These are phyloP conservation scores for Oenanthe oenanthe DNA, from an alignment of 2,113 vertebrate genomes.

Conservation along the genomic window DNA sequence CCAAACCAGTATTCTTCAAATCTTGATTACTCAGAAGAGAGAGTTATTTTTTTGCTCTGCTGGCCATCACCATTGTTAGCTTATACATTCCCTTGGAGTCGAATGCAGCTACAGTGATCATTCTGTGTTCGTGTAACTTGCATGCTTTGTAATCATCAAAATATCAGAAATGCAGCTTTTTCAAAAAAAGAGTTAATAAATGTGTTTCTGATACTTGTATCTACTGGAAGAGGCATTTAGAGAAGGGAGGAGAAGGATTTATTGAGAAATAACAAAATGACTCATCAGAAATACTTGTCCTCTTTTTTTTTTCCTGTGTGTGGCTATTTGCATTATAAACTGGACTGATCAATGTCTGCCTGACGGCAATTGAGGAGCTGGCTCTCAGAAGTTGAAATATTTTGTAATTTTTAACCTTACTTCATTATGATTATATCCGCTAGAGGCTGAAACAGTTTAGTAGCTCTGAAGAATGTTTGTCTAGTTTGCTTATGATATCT, in stretches of 20 bases:
- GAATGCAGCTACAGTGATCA: background rate
- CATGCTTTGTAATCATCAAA: background rate
- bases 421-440: background rate
- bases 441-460: background rate
- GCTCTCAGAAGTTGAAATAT: background rate
- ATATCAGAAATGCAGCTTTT: background rate
- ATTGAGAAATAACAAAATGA: background rate
- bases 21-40: background rate
- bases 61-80: fast-evolving
- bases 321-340: background rate
- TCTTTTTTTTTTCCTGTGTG: background rate
- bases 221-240: background rate
- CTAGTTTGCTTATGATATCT: background rate
- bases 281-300: background rate
- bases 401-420: background rate
- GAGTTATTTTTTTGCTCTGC: background rate
- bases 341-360: background rate
- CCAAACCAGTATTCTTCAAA: background rate
- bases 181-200: background rate
- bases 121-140: background rate
- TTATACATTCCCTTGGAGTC: background rate
- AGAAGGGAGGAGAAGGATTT: background rate
- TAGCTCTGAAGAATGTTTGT: background rate
- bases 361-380: background rate
- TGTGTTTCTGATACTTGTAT: background rate